Conservation (phyloP, 1,140 invertebrate genomes). For the Orchestia grillus region DNA sequence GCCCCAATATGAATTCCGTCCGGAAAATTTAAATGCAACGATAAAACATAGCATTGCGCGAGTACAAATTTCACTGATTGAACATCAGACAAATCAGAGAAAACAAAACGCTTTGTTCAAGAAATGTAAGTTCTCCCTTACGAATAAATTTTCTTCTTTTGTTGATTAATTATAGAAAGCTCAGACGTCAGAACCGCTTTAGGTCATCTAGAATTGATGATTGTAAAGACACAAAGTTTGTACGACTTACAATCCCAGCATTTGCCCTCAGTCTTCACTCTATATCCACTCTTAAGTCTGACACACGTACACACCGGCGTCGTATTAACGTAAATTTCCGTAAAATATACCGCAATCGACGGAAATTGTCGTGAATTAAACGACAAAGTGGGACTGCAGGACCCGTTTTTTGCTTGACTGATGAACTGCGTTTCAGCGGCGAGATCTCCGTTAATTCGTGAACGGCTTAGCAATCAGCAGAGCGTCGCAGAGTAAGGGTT, state of each 20-base stretch:
- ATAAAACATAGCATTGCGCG: no score
- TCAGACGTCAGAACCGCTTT: not conserved
- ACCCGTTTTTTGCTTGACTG: not conserved
- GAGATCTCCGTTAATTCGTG: not conserved
- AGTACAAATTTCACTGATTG: no score
- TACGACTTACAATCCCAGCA: not conserved
- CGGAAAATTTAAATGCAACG: no score
- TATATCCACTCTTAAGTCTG: not conserved
- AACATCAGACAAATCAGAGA: no score
- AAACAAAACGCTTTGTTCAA: no score
- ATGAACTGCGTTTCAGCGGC: not conserved
- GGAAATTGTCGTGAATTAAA: not conserved
- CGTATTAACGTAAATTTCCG: not conserved
- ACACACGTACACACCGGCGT: not conserved
- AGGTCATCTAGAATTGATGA: not conserved
- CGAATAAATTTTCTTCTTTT: not conserved
- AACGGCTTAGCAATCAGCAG: not conserved
- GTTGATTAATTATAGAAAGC: not conserved
- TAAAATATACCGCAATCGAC: not conserved
- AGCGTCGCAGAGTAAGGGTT: not conserved
- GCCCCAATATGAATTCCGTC: no score
- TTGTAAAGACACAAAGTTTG: not conserved
- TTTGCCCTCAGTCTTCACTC: not conserved
- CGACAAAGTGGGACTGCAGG: not conserved
- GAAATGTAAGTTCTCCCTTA: no score